Evolutionary conservation across 2,888 invertebrate genomes (phyloP), one percentile per base, ranked within the genome.

Genomic region (Chesias legatella): DNA sequence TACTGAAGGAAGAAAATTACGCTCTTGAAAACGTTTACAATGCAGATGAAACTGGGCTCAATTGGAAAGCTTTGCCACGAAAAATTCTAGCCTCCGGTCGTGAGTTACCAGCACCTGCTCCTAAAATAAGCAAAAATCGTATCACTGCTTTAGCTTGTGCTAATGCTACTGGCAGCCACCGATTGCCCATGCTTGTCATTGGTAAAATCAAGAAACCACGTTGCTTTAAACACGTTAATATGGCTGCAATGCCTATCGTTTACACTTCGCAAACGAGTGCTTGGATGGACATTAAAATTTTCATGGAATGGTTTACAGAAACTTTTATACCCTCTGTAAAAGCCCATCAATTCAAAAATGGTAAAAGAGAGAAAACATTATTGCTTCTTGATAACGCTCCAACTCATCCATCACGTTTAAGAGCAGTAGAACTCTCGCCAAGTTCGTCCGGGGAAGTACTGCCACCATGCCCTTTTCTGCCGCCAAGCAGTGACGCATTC

Each of bases 161-260:
- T 6, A 25, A 25, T 6, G 1, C 53, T 48, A 49, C 51, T 22
- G 48, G 51, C 10, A 46, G 42, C 27, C 48, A 54, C 46, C 40
- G 46, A 48, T 29, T 52, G 42, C 39, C 45, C 31, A 34, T 52
- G 33, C 36, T 51, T 6, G 28, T 53, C 10, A 46, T 50, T 22
- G 46, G 43, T 22, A 53, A 51, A 51, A 34, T 38, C 7, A 46
- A 49, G 44, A 56, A 53, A 38, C 53, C 47, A 45, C 40, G 53
- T 34, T 33, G 35, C 27, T 53, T 57, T 39, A 53, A 52, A 52
- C 49, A 53, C 33, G 33, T 33, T 11, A 47, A 51, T 28, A n/a
- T n/a, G n/a, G n/a, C n/a, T n/a, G 51, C 47, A 44, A 36, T 48
- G 37, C 46, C 48, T 39, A 39, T 52, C 46, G 39, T 47, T 34